Conservation (phyloP, 2,113 vertebrate genomes). For the Podiceps cristatus region DNA sequence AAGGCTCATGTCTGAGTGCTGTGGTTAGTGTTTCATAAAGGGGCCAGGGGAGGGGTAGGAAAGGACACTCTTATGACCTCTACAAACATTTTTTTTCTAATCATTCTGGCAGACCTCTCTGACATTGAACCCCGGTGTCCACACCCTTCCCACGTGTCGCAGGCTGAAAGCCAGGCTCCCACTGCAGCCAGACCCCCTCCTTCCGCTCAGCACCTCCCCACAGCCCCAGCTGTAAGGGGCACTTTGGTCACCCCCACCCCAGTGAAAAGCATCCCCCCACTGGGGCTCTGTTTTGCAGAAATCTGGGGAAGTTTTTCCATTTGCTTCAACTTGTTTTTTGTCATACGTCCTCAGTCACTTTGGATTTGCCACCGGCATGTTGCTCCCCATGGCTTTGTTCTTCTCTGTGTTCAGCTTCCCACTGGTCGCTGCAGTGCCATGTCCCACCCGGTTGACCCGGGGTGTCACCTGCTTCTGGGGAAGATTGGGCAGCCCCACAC, state of each 20-base stretch:
- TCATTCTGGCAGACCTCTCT: not conserved
- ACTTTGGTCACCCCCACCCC: not conserved
- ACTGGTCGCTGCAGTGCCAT: accelerated
- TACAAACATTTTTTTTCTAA: not conserved
- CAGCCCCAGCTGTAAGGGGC: not conserved
- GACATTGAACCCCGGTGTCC: accelerated
- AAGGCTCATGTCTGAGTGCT: not conserved
- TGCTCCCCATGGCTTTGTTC: accelerated
- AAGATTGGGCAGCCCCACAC: not conserved
- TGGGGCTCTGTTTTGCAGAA: not conserved
- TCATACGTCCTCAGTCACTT: accelerated
- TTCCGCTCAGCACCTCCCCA: accelerated
- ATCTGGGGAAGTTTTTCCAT: not conserved
- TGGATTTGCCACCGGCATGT: not conserved
- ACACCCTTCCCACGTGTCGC: accelerated
- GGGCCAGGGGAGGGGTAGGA: not conserved
- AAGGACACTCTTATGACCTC: not conserved
- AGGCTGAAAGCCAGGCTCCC: not conserved
- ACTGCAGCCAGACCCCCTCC: not conserved
- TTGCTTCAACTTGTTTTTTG: not conserved
- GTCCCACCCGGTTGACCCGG: accelerated
- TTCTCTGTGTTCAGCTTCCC: not conserved
- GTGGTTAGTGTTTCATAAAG: not conserved
- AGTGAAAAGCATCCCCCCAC: accelerated
- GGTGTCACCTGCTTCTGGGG: not conserved